These are phyloP conservation scores for Hoplodrina ambigua DNA, from an alignment of 2,888 invertebrate species.

Conservation along the genomic window DNA sequence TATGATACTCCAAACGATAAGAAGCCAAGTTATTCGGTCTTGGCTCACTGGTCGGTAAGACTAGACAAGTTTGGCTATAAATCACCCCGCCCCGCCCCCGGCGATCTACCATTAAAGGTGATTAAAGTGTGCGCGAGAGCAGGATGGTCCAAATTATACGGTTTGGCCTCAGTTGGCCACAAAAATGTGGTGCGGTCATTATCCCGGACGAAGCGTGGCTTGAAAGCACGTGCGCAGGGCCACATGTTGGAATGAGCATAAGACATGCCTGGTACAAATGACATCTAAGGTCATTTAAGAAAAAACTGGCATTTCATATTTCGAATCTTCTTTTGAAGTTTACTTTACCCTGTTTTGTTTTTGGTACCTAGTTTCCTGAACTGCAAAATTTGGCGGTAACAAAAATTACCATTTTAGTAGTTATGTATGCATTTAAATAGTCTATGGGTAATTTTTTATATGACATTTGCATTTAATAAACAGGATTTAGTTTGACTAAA, in stretches of 20 bases:
- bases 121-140: slow-evolving; percentile 81
- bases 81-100: slow-evolving; percentile 77
- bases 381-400: background rate
- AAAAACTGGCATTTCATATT: background rate
- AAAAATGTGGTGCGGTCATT: slow-evolving; percentile 80
- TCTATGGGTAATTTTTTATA: background rate
- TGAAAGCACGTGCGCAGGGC: slow-evolving; percentile 69
- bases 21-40: slow-evolving; percentile 55
- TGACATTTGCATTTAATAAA: slow-evolving; percentile 9
- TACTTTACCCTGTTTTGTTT: slow-evolving; percentile 11
- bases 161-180: slow-evolving; percentile 75
- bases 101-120: slow-evolving; percentile 80
- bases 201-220: slow-evolving; percentile 68
- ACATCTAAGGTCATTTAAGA: slow-evolving; percentile 19
- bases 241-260: slow-evolving; percentile 57
- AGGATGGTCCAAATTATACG: slow-evolving; percentile 87
- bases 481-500: background rate
- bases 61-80: slow-evolving; percentile 76
- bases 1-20: background rate
- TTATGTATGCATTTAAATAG: background rate
- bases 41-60: slow-evolving; percentile 60
- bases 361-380: background rate
- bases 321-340: background rate
- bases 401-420: no score
- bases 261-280: slow-evolving; percentile 21